These are phyloP conservation scores for Mystacides longicornis DNA, from an alignment of 2,888 invertebrate species.

Conservation along the genomic window DNA sequence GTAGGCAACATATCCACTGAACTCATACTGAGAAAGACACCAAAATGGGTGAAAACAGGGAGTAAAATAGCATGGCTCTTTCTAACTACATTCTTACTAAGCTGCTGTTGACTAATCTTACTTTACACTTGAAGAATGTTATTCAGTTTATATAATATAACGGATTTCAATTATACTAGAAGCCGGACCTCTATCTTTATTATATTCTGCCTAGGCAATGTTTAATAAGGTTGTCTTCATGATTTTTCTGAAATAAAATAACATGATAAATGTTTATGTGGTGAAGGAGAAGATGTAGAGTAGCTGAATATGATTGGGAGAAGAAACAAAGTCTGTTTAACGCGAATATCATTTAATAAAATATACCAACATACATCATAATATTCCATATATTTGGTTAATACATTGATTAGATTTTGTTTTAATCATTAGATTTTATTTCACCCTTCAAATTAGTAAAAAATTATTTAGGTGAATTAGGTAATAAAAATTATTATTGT, in stretches of 20 bases:
- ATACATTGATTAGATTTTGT: conserved; percentile 25
- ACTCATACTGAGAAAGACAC: too few species aligned
- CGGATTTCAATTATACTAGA: too few species aligned
- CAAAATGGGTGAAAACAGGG: too few species aligned
- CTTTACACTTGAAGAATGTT: too few species aligned
- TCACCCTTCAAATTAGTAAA: conserved; percentile 3
- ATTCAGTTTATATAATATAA: too few species aligned
- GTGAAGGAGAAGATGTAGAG: neutral
- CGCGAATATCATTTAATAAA: conserved; percentile 14
- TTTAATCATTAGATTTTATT: conserved; percentile 7
- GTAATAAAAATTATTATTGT: neutral
- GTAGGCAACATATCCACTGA: too few species aligned
- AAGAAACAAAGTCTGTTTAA: conserved; percentile 10
- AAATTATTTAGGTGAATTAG: neutral
- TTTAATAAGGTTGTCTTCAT: conserved; percentile 24
- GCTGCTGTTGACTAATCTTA: too few species aligned
- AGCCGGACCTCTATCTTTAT: too few species aligned
- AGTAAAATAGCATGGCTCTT: too few species aligned
- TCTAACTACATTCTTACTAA: too few species aligned
- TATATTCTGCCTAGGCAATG: conserved; percentile 15
- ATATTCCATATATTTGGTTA: conserved; percentile 25
- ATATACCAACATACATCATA: conserved; percentile 17
- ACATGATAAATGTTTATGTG: conserved; percentile 8
- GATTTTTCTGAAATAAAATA: conserved; percentile 23
- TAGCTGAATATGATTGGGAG: neutral